A percentile compares a stretch with the other conserved stretches of the same genome.
Conservation (phyloP, 2,888 invertebrate genomes). For the Drosophila anceps region DNA sequence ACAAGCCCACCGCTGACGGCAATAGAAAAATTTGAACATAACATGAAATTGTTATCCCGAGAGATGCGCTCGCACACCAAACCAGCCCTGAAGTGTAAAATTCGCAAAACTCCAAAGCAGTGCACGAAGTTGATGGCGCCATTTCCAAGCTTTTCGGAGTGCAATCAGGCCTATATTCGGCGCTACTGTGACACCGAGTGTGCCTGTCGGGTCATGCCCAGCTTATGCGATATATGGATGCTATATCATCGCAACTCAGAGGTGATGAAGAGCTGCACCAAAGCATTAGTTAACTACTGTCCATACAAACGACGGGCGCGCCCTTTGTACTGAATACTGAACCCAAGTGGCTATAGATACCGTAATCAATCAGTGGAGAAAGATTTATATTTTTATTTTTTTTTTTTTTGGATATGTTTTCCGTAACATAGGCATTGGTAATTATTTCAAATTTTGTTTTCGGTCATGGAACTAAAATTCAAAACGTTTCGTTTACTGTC, state of each 20-base stretch:
- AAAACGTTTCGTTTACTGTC: constrained; percentile 12
- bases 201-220: constrained; percentile 23
- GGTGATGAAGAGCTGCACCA: constrained; percentile 24
- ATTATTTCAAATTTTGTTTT: constrained; percentile 24
- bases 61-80: fast-evolving
- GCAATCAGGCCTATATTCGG: neutral
- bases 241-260: constrained; percentile 4
- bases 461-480: constrained; percentile 1
- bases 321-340: neutral
- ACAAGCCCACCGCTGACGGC: neutral
- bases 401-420: neutral
- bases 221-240: constrained; percentile 50
- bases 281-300: constrained; percentile 36
- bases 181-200: constrained; percentile 53
- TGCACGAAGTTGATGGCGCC: constrained; percentile 46
- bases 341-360: neutral
- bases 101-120: fast-evolving
- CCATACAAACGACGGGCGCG: constrained; percentile 17
- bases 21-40: constrained; percentile 19
- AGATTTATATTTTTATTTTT: neutral
- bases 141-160: constrained; percentile 61
- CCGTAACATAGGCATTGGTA: neutral
- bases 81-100: neutral
- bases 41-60: constrained; percentile 31
- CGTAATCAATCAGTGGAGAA: neutral